Conservation (phyloP, 2,888 invertebrate genomes). For the Pherbina coryleti region DNA sequence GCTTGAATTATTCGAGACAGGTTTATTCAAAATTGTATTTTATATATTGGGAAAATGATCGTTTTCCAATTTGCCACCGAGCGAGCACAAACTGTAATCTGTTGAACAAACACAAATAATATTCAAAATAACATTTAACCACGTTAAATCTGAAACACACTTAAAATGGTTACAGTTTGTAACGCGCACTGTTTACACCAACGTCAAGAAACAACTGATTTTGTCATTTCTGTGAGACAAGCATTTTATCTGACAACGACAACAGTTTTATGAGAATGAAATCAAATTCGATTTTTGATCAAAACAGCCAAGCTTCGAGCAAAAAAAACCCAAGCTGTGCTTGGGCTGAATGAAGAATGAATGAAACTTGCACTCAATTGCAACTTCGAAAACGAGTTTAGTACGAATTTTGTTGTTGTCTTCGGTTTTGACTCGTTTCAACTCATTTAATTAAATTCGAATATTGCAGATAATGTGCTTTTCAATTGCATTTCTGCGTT, state of each 20-base stretch:
- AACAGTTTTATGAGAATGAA: constrained; percentile 9
- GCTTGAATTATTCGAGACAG: too few relatives aligned
- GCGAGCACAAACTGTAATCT: too few relatives aligned
- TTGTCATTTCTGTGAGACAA: background rate
- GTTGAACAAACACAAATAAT: background rate
- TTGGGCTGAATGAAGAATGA: background rate
- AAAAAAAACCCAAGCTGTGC: background rate
- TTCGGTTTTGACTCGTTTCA: background rate
- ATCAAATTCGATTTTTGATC: background rate
- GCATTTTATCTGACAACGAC: constrained; percentile 21
- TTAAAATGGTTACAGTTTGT: background rate
- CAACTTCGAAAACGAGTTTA: background rate
- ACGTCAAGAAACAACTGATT: constrained; percentile 23
- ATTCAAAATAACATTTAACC: background rate
- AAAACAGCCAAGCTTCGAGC: background rate
- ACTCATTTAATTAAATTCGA: background rate
- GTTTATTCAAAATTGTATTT: too few relatives aligned
- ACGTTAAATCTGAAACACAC: background rate
- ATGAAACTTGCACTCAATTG: background rate
- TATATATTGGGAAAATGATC: too few relatives aligned
- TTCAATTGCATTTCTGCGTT: background rate
- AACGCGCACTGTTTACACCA: background rate
- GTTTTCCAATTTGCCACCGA: too few relatives aligned
- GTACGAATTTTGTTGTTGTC: too few relatives aligned
- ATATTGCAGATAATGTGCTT: background rate